Conservation (phyloP, 2,888 invertebrate genomes). For the Sialis fuliginosa region DNA sequence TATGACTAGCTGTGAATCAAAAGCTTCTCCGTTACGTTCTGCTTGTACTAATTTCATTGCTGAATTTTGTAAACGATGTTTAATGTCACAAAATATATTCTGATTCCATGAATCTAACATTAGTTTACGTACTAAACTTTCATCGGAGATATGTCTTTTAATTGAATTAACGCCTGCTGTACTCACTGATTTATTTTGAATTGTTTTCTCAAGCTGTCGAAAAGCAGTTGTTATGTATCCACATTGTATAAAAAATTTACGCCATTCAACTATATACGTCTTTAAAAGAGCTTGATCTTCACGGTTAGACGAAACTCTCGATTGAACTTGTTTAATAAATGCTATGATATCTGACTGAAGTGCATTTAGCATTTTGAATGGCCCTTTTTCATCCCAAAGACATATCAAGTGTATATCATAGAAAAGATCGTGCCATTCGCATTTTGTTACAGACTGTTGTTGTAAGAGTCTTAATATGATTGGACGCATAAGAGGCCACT, state of each 20-base stretch:
- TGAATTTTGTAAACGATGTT: conserved; percentile 79
- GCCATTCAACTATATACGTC: conserved; percentile 96
- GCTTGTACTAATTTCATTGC: conserved; percentile 96
- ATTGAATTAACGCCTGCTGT: conserved; percentile 16
- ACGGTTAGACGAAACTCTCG: conserved; percentile 72
- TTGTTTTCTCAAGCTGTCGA: conserved; percentile 73
- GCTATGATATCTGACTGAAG: conserved; percentile 84
- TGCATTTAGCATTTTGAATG: conserved; percentile 72
- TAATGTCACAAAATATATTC: conserved; percentile 90
- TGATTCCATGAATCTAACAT: conserved; percentile 99
- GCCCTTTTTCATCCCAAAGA: conserved; percentile 93
- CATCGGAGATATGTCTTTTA: conserved; percentile 50
- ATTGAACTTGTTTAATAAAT: conserved; percentile 86
- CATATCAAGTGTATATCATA: conserved; percentile 91
- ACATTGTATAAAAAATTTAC: conserved; percentile 95
- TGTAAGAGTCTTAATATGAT: conserved; percentile 84
- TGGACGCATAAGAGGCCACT: conserved; percentile 92
- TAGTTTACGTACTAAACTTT: conserved; percentile 81
- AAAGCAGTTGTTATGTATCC: conserved; percentile 94
- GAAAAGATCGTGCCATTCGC: conserved; percentile 97
- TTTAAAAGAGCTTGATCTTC: conserved; percentile 91
- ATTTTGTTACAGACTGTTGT: conserved; percentile 83
- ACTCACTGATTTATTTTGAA: conserved; percentile 44
- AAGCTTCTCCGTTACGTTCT: conserved; percentile 93
- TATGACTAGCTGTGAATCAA: conserved; percentile 93